Evolutionary conservation across 2,888 invertebrate genomes (phyloP), one percentile per base, ranked within the genome.

Genomic region (Unio pictorum): DNA sequence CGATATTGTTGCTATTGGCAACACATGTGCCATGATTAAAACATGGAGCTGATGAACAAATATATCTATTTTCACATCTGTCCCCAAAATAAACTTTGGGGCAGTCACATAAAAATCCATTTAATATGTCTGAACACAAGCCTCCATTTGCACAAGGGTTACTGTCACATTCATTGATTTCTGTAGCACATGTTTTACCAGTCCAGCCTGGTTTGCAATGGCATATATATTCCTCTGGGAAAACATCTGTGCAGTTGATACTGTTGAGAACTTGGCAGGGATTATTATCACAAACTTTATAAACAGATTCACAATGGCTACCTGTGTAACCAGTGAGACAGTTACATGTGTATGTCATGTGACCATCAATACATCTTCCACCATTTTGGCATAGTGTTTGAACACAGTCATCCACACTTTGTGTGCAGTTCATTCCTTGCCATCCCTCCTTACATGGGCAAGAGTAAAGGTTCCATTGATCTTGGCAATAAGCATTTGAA

Each of bases 371-470:
- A 79, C 88, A 84, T 30, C 70, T 72, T 54, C 73, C 81, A 45
- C 79, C 80, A 70, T 83, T 73, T 60, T 64, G 58, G 71, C 86
- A 86, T 30, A 57, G 45, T 66, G 81, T 74, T 23, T 68, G 61
- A 23, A 64, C 58, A 73, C 86, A 86, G 62, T 86, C 86, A 68
- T 86, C 78, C 17, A 81, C 69, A 70, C 86, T 87, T n/a, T 34
- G 57, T 34, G 71, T 67, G 72, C 88, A 88, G 17, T 65, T 65
- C 0, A n/a, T 30, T 15, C 87, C 88, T 57, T 79, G 70, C 88
- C 88, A 88, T 0, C 88, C 88, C 0, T 74, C 78, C 4, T 79
- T 61, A 78, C 88, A 88, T 0, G 76, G 73, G 68, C 88, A 88
- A 2, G 71, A 63, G 66, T 79, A 77, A 8, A 62, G 61, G 74